Conservation (phyloP, 2,888 invertebrate species). For the Rambutsinella grinnellia region DNA sequence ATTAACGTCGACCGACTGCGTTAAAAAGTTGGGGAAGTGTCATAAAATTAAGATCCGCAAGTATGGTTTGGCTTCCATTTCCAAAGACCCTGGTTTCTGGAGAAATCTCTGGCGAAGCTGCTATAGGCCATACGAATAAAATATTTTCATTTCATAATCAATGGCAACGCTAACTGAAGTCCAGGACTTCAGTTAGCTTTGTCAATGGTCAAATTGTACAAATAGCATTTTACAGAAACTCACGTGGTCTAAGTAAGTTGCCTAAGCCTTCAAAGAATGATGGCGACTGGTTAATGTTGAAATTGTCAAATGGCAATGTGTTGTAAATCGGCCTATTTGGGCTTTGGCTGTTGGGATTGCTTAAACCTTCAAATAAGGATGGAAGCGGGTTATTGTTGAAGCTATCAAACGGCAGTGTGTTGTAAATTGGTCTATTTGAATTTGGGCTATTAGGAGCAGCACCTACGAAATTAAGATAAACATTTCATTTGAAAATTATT, state of each 20-base stretch:
- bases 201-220: neutral
- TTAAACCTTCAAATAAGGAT: neutral
- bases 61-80: neutral
- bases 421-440: neutral
- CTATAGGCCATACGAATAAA: neutral
- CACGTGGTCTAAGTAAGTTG: neutral
- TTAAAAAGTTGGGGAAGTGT: constrained; percentile 17
- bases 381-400: neutral
- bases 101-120: neutral
- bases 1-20: constrained; percentile 14
- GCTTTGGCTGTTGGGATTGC: neutral
- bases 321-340: constrained; percentile 4
- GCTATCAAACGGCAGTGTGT: neutral
- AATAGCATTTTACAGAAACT: neutral
- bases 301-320: constrained; percentile 31
- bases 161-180: too few species aligned
- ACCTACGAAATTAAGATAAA: neutral
- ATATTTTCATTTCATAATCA: neutral
- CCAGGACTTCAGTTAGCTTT: neutral
- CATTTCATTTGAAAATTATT: neutral
- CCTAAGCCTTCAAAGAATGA: constrained; percentile 12
- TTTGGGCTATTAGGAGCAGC: neutral
- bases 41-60: constrained; percentile 29
- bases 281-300: constrained; percentile 18
- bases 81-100: constrained; percentile 6